Percentiles rank a stretch among this genome's conserved stretches.
These are phyloP conservation scores for Lamproptera curius DNA, from an alignment of 2,888 invertebrate species.

Conservation along the genomic window DNA sequence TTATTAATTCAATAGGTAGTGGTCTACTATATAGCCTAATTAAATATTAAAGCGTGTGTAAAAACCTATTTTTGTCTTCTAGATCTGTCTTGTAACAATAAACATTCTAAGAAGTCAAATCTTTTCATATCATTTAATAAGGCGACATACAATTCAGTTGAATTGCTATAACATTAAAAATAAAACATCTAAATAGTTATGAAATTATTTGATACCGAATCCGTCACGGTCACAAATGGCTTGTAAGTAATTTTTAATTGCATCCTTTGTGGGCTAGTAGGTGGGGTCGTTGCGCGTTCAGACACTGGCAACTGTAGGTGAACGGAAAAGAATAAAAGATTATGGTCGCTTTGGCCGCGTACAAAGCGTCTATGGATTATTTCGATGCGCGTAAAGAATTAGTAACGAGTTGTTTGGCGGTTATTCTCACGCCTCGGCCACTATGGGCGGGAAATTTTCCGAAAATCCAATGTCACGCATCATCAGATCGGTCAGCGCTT, in stretches of 20 bases:
- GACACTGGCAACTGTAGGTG: slow-evolving; percentile 10
- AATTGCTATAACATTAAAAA: too few species aligned
- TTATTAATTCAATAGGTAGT: too few species aligned
- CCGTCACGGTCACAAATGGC: not conserved
- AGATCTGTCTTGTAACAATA: too few species aligned
- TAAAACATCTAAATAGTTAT: too few species aligned
- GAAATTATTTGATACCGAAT: not conserved
- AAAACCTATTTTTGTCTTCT: too few species aligned
- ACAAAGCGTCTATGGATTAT: slow-evolving; percentile 33
- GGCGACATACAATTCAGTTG: too few species aligned
- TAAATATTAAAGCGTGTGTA: too few species aligned
- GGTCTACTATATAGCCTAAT: too few species aligned
- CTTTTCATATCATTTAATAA: too few species aligned
- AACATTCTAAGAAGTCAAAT: too few species aligned
- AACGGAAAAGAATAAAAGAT: slow-evolving; percentile 22
- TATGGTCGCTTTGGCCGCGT: slow-evolving; percentile 29
- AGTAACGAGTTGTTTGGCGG: slow-evolving; percentile 46
- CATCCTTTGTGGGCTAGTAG: not conserved
- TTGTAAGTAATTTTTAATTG: not conserved
- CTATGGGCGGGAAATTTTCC: slow-evolving; percentile 33
- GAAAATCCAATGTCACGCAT: slow-evolving; percentile 37
- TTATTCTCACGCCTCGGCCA: slow-evolving; percentile 48
- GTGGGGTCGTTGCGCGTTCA: slow-evolving; percentile 9
- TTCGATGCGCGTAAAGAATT: slow-evolving; percentile 59
- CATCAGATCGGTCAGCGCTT: slow-evolving; percentile 16